Conservation (phyloP, 64 coral and sea anemone species). For the Porites australiensis region DNA sequence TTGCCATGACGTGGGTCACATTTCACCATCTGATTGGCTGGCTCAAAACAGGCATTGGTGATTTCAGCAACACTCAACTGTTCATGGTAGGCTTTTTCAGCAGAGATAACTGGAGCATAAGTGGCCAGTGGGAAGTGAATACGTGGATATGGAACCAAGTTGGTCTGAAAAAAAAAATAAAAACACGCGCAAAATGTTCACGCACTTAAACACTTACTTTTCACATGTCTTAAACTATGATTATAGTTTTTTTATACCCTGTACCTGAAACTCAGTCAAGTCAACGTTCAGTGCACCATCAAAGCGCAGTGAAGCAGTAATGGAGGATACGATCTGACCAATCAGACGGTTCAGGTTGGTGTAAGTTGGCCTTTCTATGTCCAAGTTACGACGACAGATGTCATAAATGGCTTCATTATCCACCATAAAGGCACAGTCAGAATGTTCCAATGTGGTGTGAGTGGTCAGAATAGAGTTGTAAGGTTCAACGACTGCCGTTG, state of each 20-base stretch:
- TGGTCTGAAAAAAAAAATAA: neutral
- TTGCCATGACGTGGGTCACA: no score
- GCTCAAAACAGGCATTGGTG: no score
- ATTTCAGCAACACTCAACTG: no score
- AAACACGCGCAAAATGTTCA: no score
- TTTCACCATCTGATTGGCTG: no score
- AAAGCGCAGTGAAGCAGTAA: constrained; percentile 18
- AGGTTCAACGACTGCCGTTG: constrained; percentile 11
- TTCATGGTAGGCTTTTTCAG: no score
- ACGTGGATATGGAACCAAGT: constrained; percentile 16
- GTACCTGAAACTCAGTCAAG: constrained; percentile 26
- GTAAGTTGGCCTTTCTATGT: constrained; percentile 20
- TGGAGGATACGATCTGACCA: constrained; percentile 34
- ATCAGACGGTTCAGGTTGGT: constrained; percentile 35
- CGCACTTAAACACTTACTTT: no score
- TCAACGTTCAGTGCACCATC: constrained; percentile 19
- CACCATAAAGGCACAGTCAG: constrained; percentile 34
- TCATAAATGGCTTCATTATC: constrained; percentile 31
- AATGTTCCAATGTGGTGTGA: constrained; percentile 24
- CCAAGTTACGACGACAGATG: constrained; percentile 25
- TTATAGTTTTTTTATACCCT: no score
- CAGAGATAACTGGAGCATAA: no score
- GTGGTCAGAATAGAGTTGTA: constrained; percentile 32
- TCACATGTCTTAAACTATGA: no score
- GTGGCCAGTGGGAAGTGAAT: no score